Evolutionary conservation across 2,797 vertebrate species (phyloP).

Genomic region (Pogoniulus pusillus): DNA sequence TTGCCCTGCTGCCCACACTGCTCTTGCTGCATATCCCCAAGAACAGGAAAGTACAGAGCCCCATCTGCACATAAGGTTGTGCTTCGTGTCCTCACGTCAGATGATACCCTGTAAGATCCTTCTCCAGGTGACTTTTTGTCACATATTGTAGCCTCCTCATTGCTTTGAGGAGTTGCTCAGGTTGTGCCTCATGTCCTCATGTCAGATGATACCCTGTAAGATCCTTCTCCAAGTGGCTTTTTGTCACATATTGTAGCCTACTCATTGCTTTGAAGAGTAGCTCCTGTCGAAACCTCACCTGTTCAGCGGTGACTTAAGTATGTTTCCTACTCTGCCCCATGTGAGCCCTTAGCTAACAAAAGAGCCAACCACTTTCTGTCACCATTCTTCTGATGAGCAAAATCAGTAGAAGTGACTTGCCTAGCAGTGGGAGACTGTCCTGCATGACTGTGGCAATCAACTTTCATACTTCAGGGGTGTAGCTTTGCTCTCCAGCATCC

Average conservation of each 20-base stretch:
- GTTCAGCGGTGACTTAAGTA: neutral
- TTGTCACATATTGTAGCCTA: neutral
- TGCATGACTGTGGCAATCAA: neutral
- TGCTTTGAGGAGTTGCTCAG: no score
- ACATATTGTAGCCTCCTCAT: no score
- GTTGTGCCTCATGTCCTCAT: neutral
- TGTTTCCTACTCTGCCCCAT: neutral
- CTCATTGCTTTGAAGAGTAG: neutral
- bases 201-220: neutral
- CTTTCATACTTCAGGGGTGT: neutral
- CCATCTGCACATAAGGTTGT: neutral
- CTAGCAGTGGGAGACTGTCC: neutral
- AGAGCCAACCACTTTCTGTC: neutral
- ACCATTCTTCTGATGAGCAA: neutral
- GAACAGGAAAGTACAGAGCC: no score
- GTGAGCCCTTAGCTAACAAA: neutral
- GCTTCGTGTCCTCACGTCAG: no score
- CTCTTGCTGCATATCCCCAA: no score
- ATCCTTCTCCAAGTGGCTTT: neutral
- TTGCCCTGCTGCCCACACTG: no score
- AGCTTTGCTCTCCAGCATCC: neutral
- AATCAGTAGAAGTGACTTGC: neutral
- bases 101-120: no score
- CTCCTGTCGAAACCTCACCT: no score
- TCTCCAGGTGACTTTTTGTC: no score